phyloP scores from a whole-genome alignment of 1,140 invertebrate species.

The Pachypsylla venusta region DNA sequence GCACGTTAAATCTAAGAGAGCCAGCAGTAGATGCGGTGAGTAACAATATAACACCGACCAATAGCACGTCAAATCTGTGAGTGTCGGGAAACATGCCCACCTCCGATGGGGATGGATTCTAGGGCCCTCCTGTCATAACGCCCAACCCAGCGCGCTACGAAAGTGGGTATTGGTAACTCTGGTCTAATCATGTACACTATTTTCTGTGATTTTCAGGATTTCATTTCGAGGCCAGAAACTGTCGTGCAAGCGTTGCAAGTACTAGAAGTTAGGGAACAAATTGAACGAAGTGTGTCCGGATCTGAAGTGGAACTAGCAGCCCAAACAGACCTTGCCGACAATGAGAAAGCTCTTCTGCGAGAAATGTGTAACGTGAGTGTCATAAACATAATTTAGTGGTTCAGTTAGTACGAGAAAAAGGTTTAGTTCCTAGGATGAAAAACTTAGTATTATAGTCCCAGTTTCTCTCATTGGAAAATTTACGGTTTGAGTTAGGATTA shows the following conservation, averaged over 20 bases:
- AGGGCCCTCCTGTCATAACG: too few relatives aligned
- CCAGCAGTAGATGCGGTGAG: too few relatives aligned
- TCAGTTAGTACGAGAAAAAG: background rate
- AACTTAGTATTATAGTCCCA: background rate
- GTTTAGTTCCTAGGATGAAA: background rate
- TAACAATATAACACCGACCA: too few relatives aligned
- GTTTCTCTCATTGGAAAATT: conserved; percentile 12
- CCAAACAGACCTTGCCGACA: conserved; percentile 54
- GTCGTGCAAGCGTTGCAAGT: conserved; percentile 81
- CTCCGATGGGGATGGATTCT: too few relatives aligned
- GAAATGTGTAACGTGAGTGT: conserved; percentile 89
- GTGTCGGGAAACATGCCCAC: too few relatives aligned
- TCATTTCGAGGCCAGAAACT: conserved; percentile 53
- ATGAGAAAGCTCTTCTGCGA: conserved; percentile 80
- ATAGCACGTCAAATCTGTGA: too few relatives aligned
- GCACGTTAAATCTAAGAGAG: too few relatives aligned
- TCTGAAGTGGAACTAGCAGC: conserved; percentile 16
- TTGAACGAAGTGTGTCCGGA: conserved; percentile 46
- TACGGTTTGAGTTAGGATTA: background rate
- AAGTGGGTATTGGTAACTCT: too few relatives aligned
- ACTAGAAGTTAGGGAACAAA: conserved; percentile 73
- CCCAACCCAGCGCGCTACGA: too few relatives aligned
- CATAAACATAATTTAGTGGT: background rate
- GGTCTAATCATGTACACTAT: too few relatives aligned
- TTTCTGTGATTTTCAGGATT: too few relatives aligned